Evolutionary conservation across 2,888 invertebrate species (phyloP), one percentile per base, ranked within the genome.

Genomic region (Theristus sp.): DNA sequence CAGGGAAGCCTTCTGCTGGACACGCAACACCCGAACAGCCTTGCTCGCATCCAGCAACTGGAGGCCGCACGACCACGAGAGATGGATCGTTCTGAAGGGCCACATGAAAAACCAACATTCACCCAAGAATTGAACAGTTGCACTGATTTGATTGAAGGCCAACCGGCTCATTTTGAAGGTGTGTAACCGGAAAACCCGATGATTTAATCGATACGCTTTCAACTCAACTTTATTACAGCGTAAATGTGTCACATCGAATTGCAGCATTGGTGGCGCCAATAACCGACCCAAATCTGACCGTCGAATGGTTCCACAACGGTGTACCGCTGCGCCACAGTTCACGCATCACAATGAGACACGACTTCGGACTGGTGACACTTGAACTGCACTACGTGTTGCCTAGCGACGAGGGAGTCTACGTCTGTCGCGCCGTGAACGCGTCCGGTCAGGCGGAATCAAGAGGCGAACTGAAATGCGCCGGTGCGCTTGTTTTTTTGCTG

Each of bases 221-320:
- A n/a, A n/a, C n/a, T n/a, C n/a, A n/a, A n/a, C n/a, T n/a, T n/a
- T n/a, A n/a, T n/a, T n/a, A n/a, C n/a, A n/a, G n/a, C n/a, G n/a
- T n/a, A n/a, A n/a, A n/a, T n/a, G n/a, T n/a, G n/a, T n/a, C n/a
- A n/a, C n/a, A n/a, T n/a, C n/a, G n/a, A n/a, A n/a, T n/a, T n/a
- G n/a, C n/a, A n/a, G n/a, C 90, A 0, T 90, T 91, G 3, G 79
- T 96, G 46, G 87, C 89, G 1, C 96, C 96, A 0, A 88, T 93
- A 24, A 91, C 93, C 70, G 96, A 96, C 76, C 89, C 93, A 1
- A 89, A 89, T 1, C 91, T 96, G 90, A 84, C 84, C 66, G 89
- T 96, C 10, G 93, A 94, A 78, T 96, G 94, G 96, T 54, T 63
- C 62, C 83, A 88, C 71, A 91, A 93, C 74, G 90, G 89, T 62